phyloP scores from a whole-genome alignment of 2,888 invertebrate species.

The Zonitis immaculata region DNA sequence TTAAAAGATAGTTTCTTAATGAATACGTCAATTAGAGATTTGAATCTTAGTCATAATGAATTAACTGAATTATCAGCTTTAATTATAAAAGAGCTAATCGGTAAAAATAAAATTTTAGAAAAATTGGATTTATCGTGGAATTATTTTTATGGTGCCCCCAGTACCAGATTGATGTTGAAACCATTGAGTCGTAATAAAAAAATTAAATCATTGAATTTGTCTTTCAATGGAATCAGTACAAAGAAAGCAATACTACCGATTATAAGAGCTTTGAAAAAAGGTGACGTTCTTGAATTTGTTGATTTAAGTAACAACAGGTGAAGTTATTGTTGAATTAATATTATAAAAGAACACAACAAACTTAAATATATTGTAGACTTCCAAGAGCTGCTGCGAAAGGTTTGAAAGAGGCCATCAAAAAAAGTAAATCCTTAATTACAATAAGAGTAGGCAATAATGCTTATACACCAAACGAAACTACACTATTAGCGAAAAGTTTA shows the following conservation, averaged over 20 bases:
- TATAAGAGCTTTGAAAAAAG: constrained; percentile 31
- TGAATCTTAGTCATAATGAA: constrained; percentile 52
- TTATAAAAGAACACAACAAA: too few relatives aligned
- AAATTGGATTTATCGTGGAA: constrained; percentile 55
- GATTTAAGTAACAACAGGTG: constrained; percentile 47
- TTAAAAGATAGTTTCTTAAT: constrained; percentile 40
- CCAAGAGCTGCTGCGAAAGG: constrained; percentile 30
- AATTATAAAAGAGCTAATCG: constrained; percentile 44
- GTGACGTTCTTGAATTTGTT: constrained; percentile 35
- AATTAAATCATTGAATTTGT: constrained; percentile 44
- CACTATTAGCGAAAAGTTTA: constrained; percentile 45
- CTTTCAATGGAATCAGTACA: constrained; percentile 51
- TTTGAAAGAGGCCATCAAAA: constrained; percentile 48
- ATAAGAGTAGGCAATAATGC: constrained; percentile 53
- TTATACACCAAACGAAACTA: constrained; percentile 48
- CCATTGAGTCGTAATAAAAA: constrained; percentile 41
- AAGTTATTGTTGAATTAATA: too few relatives aligned
- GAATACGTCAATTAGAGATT: constrained; percentile 39
- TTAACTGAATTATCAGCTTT: constrained; percentile 47
- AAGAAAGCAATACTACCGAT: constrained; percentile 36
- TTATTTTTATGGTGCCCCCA: constrained; percentile 45
- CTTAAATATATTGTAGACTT: too few relatives aligned
- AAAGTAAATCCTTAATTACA: constrained; percentile 46
- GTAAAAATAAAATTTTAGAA: constrained; percentile 46
- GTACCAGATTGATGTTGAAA: constrained; percentile 44